Evolutionary conservation across 2,113 vertebrate species (phyloP).

Genomic region (Sclerurus mexicanus): DNA sequence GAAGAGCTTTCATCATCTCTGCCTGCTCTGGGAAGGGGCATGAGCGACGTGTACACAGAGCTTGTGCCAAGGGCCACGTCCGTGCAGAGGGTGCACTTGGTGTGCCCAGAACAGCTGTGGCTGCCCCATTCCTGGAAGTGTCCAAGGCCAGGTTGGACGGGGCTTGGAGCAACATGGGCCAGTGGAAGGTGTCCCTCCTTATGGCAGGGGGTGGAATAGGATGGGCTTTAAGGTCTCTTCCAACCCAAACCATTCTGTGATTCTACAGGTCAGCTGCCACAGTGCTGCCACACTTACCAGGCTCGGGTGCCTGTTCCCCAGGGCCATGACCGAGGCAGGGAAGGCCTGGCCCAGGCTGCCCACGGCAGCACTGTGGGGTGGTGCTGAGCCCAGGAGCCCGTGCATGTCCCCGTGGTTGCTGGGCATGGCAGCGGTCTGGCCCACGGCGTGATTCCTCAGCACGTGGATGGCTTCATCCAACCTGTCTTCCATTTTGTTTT

Average conservation of each 20-base stretch:
- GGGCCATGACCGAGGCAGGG: constrained; percentile 78
- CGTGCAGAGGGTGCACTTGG: neutral
- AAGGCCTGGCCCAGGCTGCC: constrained; percentile 86
- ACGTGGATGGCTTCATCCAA: constrained; percentile 98
- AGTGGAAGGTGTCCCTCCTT: neutral
- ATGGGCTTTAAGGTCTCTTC: too few species aligned
- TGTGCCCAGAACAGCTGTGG: neutral
- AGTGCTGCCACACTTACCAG: constrained; percentile 78
- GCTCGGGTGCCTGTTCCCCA: constrained; percentile 83
- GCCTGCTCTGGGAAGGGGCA: neutral
- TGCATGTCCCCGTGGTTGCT: constrained; percentile 84
- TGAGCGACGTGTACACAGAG: neutral
- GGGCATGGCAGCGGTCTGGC: constrained; percentile 76
- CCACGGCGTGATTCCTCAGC: constrained; percentile 92
- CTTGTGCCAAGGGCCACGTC: neutral
- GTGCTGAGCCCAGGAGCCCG: constrained; percentile 76
- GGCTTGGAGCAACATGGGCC: neutral
- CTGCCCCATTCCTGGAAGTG: neutral
- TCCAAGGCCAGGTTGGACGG: accelerated
- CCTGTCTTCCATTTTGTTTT: constrained; percentile 97
- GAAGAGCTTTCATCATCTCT: neutral
- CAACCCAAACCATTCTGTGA: too few species aligned
- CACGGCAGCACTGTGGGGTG: constrained; percentile 80
- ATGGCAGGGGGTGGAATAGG: neutral
- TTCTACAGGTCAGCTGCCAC: neutral